Base-by-base conservation (phyloP, 1,140 invertebrate genomes). In the Anthonomus grandis region DNA sequence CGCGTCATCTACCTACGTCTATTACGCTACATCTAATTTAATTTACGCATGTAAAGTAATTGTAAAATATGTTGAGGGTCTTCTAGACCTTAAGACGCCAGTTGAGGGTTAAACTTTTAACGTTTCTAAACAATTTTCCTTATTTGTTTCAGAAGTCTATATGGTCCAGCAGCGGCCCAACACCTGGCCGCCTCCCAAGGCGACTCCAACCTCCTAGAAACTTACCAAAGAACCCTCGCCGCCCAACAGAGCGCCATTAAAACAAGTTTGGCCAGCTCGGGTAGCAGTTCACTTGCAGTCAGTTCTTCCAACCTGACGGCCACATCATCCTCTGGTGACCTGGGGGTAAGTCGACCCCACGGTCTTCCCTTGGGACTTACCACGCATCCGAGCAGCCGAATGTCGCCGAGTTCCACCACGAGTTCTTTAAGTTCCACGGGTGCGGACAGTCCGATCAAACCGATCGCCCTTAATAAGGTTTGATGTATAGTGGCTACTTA, bases 151-250 rank as follows among this genome's bases (percentile, higher is more conserved):
- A n/a, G n/a, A n/a, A 82, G 83, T 57, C 78, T 86, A 21, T 86
- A 85, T 64, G 79, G 79, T 3, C 74, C 78, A 3, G 73, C 75
- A 2, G 69, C 70, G 1, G 74, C 74, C 0, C 75, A 77, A 31
- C 71, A 73, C 49, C 42, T 69, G 6, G 67, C 67, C n/a, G 85
- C 70, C 73, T 85, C 63, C 68, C 83, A 65, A 51, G 78, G 59
- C 57, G 80, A 86, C 60, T 79, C 83, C 66, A 80, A 82, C 2
- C 72, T 87, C 1, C 70, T 86, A 23, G 84, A 87, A 65, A 79
- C 75, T 0, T 86, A 86, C 60, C 84, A 84, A 48, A 75, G 80
- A 57, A 82, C 77, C 4, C 4, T 67, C 71, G 46, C 73, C 70
- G 67, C 73, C 68, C 79, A 64, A 13, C 60, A 69, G 22, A 66